Evolutionary conservation across 1,140 invertebrate genomes (phyloP), one percentile per base, ranked within the genome.

Genomic region (Cyphomyrmex costatus): DNA sequence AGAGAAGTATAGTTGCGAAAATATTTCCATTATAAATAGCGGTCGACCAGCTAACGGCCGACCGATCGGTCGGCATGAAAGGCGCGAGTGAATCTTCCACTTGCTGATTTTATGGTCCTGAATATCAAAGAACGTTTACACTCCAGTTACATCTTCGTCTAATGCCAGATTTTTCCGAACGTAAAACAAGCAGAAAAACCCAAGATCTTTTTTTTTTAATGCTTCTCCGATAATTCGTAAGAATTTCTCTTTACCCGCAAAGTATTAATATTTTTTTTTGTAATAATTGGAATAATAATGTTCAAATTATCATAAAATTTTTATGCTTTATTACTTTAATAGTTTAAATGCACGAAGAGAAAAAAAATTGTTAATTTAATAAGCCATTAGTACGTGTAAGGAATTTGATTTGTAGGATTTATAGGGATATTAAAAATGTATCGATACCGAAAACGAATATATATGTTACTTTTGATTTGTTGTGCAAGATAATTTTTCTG

Each of bases 21-120:
- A 94, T 94, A 93, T 94, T 94, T 94, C 93, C 92, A 93, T 94
- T 94, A 94, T 94, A 94, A 94, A 94, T 94, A 94, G 93, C 92
- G 70, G 77, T 63, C 86, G 92, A 92, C 89, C 85, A 89, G 27
- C 21, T 33, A 16, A 27, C 16, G 33, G n/a, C 19, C 12, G 46
- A 16, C n/a, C 56, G 49, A 12, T 21, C 58, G 49, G 16, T 42
- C 56, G 61, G 24, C 27, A 27, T 73, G 85, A 73, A 87, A 83
- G 36, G 33, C 66, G 65, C 68, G 36, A 89, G 49, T 16, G 33
- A 46, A 21, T 19, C 21, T 53, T 21, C 58, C 65, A 63, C 58
- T 85, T 61, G 68, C 53, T 80, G 66, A 76, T 88, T 79, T 86
- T 78, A 79, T 74, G 51, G 27, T 12, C n/a, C 46, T 87, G 63